phyloP scores from a whole-genome alignment of 2,888 invertebrate species.

The Marronus borbonicus region DNA sequence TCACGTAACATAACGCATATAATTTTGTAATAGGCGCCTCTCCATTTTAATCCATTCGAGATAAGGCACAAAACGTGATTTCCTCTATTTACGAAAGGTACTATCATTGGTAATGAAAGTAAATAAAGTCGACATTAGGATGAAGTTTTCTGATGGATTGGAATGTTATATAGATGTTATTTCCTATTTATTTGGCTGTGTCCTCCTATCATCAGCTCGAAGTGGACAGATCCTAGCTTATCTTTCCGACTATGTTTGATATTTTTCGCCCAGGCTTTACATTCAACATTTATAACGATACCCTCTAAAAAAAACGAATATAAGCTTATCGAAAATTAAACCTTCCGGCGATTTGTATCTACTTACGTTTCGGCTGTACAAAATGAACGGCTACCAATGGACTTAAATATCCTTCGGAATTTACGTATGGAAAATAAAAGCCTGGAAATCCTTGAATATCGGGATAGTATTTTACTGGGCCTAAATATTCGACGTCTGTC shows the following conservation, averaged over 20 bases:
- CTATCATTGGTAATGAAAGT: background rate
- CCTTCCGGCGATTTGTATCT: constrained; percentile 3
- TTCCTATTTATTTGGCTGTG: constrained; percentile 5
- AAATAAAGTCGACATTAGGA: background rate
- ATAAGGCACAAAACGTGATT: constrained; percentile 33
- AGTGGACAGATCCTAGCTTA: constrained; percentile 78
- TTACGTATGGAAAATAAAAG: constrained; percentile 91
- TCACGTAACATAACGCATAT: background rate
- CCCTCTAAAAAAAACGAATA: constrained; percentile 57
- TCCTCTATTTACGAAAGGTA: background rate
- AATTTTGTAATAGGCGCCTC: background rate
- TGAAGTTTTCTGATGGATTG: background rate
- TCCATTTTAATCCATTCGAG: constrained; percentile 1
- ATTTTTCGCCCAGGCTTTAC: constrained; percentile 78
- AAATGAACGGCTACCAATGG: constrained; percentile 92
- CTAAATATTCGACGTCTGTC: constrained; percentile 92
- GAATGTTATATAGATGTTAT: constrained; percentile 22
- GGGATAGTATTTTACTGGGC: constrained; percentile 86
- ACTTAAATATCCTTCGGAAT: constrained; percentile 89
- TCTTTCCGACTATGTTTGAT: constrained; percentile 76
- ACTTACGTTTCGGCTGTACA: constrained; percentile 86
- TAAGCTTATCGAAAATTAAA: too few relatives aligned
- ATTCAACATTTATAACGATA: constrained; percentile 75
- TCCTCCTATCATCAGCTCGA: constrained; percentile 75
- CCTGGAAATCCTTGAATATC: constrained; percentile 86